phyloP scores from a whole-genome alignment of 2,888 invertebrate species.

The Gibbula magus region DNA sequence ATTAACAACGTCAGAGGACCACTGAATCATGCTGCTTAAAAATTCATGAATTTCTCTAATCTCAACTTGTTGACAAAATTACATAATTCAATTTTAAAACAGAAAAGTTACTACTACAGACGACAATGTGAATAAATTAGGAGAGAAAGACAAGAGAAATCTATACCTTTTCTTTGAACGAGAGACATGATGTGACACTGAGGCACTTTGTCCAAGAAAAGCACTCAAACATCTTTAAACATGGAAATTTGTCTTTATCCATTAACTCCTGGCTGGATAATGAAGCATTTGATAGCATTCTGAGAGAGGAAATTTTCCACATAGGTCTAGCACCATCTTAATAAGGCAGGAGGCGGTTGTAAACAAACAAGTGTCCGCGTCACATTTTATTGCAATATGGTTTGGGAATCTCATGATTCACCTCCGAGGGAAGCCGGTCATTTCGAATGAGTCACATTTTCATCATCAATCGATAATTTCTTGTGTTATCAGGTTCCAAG shows the following conservation, averaged over 20 bases:
- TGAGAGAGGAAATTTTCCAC: neutral
- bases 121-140: neutral
- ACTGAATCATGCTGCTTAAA: too few species aligned
- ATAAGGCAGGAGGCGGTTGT: neutral
- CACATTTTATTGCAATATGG: conserved; percentile 13
- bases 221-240: neutral
- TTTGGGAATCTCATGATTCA: neutral
- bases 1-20: too few species aligned
- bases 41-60: too few species aligned
- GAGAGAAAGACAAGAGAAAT: neutral
- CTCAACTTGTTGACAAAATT: too few species aligned
- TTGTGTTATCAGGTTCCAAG: neutral
- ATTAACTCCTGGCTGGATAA: neutral
- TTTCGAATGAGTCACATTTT: conserved; percentile 7
- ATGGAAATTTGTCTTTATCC: neutral
- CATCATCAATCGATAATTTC: conserved; percentile 13
- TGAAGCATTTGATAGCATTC: neutral
- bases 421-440: neutral
- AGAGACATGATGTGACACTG: neutral
- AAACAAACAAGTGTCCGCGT: conserved; percentile 9
- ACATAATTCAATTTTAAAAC: too few species aligned
- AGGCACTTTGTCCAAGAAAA: neutral
- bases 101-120: too few species aligned
- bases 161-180: neutral
- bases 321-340: neutral